These are phyloP conservation scores for Mechanitis mazaeus DNA, from an alignment of 2,888 invertebrate genomes.

Conservation along the genomic window DNA sequence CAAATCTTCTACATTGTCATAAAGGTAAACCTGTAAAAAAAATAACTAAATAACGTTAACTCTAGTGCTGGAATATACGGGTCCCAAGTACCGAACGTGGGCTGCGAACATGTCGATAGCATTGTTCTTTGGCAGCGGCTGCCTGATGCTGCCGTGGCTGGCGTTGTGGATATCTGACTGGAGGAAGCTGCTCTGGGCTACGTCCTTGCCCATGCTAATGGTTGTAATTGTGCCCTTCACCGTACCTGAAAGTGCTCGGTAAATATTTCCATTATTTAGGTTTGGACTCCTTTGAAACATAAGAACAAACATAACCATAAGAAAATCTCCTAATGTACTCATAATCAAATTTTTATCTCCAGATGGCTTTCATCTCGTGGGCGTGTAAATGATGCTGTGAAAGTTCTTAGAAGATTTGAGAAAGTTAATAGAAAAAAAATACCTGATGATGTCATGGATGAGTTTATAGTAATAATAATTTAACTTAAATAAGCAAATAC, in stretches of 20 bases:
- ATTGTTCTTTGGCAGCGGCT: slow-evolving; percentile 66
- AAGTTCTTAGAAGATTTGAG: slow-evolving; percentile 59
- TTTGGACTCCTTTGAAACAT: no score
- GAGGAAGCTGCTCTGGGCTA: slow-evolving; percentile 57
- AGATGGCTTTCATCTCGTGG: slow-evolving; percentile 65
- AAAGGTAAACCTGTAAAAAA: no score
- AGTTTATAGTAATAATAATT: slow-evolving; percentile 52
- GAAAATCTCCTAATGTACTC: no score
- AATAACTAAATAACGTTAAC: neutral
- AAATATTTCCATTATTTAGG: no score
- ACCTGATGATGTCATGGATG: slow-evolving; percentile 65
- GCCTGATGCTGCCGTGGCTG: slow-evolving; percentile 65
- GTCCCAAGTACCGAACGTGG: slow-evolving; percentile 66
- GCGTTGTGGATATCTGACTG: slow-evolving; percentile 65
- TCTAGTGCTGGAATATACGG: slow-evolving; percentile 68
- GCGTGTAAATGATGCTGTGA: slow-evolving; percentile 58
- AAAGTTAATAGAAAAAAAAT: slow-evolving; percentile 62
- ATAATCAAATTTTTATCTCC: slow-evolving; percentile 14
- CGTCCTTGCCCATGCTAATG: slow-evolving; percentile 58
- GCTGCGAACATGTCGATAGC: slow-evolving; percentile 73
- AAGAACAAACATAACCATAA: no score
- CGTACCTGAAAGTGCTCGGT: slow-evolving; percentile 71
- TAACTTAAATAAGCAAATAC: no score
- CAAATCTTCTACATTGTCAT: no score
- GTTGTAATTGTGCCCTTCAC: slow-evolving; percentile 52